Evolutionary conservation across 35 echinoderm and acorn worm species (phyloP), one percentile per base, ranked within the genome.

Genomic region (Lytechinus variegatus): DNA sequence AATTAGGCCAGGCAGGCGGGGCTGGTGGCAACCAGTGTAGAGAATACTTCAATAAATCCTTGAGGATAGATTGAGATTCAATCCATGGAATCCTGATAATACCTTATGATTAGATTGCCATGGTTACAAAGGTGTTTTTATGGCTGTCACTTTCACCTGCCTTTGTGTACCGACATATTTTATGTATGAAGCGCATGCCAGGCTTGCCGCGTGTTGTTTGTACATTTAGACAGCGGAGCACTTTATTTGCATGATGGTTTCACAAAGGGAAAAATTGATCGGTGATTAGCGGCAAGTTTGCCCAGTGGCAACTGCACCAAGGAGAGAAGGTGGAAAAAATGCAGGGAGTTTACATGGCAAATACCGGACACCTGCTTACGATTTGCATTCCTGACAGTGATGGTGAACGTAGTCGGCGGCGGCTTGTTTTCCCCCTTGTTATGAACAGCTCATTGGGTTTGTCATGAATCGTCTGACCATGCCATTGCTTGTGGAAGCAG

Each of bases 361-460:
- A 79, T 79, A 79, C 66, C 66, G 66, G 66, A 79, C 66, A 79
- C 66, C 66, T 79, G 66, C 19, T 5, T 79, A 16, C 66, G 12
- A 79, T 79, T 79, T 79, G 66, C 66, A 79, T 79, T 79, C 66
- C 66, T n/a, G 66, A 79, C 66, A 79, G 66, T 19, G 66, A 79
- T n/a, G 21, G 14, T 24, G 8, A 24, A 27, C 66, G 21, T n/a
- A 19, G n/a, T 79, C 66, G 16, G 66, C 66, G 3, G 66, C 66
- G 66, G 66, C 19, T 79, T 24, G 19, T 79, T 79, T 79, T 79
- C 66, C 66, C 21, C 66, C 66, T 79, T 79, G 66, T 79, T 79
- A 79, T 79, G 66, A 24, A 79, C 66, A 79, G 66, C 14, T 79
- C 66, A n/a, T 79, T 79, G 66, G 66, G 66, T 79, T 79, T 79